Evolutionary conservation across 2,888 invertebrate species (phyloP).

Genomic region (Ophioninae sp.): DNA sequence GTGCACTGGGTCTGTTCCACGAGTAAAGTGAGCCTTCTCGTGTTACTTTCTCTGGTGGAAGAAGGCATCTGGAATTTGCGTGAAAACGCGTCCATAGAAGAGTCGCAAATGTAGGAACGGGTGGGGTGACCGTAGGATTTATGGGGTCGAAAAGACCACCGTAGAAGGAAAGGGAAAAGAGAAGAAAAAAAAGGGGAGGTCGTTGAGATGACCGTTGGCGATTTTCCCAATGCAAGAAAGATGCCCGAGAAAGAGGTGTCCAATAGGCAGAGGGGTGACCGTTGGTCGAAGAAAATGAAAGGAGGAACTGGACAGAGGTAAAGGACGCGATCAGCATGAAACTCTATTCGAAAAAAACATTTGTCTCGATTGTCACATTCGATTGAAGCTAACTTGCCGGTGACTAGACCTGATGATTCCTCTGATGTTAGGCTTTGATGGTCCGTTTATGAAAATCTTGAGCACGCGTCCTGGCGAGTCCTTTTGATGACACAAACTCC

Average conservation of each 20-base stretch:
- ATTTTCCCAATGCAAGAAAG: constrained; percentile 21
- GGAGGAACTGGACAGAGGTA: constrained; percentile 20
- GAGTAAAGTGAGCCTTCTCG: not conserved
- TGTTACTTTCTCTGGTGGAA: not conserved
- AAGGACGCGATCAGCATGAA: constrained; percentile 34
- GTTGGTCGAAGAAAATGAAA: constrained; percentile 30
- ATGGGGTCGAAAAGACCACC: constrained; percentile 59
- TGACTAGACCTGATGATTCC: constrained; percentile 33
- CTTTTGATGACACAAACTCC: too few relatives aligned
- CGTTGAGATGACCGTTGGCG: constrained; percentile 11
- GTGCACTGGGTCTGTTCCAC: too few relatives aligned
- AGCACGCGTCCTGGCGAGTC: too few relatives aligned
- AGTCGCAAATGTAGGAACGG: constrained; percentile 60
- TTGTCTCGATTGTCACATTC: constrained; percentile 77
- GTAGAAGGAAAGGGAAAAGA: constrained; percentile 29
- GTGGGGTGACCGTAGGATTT: constrained; percentile 63
- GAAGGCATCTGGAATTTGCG: constrained; percentile 57
- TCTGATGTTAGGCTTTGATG: constrained; percentile 12
- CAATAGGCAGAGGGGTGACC: constrained; percentile 25
- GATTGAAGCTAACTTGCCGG: constrained; percentile 66
- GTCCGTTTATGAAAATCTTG: not conserved
- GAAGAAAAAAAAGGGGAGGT: constrained; percentile 18
- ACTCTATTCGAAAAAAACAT: constrained; percentile 67
- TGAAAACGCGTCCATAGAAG: constrained; percentile 61
- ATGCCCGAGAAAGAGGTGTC: constrained; percentile 20